Evolutionary conservation across 2,113 vertebrate species (phyloP).

Genomic region (Gallinago jamesoni): DNA sequence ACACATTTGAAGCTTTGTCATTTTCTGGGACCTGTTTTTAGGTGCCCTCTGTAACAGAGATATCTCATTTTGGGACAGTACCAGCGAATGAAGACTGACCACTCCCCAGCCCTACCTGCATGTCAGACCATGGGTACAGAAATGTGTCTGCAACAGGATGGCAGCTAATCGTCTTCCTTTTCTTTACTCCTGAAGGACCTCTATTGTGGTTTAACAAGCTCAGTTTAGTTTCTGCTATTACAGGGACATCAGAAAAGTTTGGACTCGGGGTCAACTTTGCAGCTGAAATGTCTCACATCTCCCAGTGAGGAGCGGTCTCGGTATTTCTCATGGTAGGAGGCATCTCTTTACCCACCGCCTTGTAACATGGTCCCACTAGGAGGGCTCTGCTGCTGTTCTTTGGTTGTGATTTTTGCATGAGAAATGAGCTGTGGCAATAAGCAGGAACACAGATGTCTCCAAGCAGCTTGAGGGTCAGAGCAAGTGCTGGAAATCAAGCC

Average conservation of each 20-base stretch:
- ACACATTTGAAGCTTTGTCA: not conserved
- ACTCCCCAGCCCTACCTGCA: not conserved
- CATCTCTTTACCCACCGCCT: not conserved
- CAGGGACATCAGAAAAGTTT: not conserved
- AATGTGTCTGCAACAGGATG: not conserved
- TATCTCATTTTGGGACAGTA: not conserved
- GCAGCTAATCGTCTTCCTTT: not conserved
- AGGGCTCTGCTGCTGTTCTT: not conserved
- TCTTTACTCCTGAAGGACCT: not conserved
- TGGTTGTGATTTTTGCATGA: not conserved
- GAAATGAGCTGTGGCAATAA: not conserved
- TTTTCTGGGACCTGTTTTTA: not conserved
- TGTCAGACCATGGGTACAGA: not conserved
- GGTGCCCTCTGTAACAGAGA: not conserved
- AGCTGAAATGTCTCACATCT: not conserved
- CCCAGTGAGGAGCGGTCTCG: not conserved
- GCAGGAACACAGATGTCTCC: accelerated
- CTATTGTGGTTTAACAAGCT: not conserved
- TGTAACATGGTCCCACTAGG: accelerated
- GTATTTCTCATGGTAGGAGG: not conserved
- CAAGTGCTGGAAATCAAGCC: not conserved
- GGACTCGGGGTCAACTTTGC: not conserved
- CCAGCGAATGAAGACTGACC: not conserved
- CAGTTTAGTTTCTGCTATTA: not conserved
- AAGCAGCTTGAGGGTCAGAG: not conserved